Percentiles rank a stretch among this genome's conserved stretches.
These are phyloP conservation scores for Calcarius ornatus DNA, from an alignment of 2,113 vertebrate genomes.

Conservation along the genomic window DNA sequence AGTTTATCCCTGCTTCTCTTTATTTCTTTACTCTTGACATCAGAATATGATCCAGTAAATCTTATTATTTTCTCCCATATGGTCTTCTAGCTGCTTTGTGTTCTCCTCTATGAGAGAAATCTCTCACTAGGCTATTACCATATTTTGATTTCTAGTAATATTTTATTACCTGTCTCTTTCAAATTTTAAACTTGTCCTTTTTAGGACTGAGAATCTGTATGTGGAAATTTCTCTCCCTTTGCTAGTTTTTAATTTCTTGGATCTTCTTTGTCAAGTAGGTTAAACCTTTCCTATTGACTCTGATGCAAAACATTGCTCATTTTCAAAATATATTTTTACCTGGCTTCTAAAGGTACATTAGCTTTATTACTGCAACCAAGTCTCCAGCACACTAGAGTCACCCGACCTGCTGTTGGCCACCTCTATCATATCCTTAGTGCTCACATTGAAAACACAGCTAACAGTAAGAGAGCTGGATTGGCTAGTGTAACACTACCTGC, in stretches of 20 bases:
- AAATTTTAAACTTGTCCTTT: not conserved
- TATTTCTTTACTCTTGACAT: not conserved
- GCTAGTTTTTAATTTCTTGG: not conserved
- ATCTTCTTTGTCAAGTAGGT: not conserved
- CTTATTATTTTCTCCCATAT: not conserved
- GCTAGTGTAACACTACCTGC: not conserved
- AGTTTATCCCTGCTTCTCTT: not conserved
- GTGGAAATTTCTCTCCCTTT: not conserved
- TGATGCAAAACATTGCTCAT: fast-evolving
- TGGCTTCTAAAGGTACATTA: too few species aligned
- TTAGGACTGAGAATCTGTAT: not conserved
- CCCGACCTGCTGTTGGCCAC: not conserved
- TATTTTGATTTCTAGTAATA: not conserved
- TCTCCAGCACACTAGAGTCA: not conserved
- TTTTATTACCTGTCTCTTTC: not conserved
- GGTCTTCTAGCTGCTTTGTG: not conserved
- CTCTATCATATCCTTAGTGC: fast-evolving
- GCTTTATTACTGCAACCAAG: not conserved
- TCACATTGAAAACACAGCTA: not conserved
- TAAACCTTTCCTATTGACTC: not conserved
- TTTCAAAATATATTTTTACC: not conserved
- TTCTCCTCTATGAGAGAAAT: not conserved
- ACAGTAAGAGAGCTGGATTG: not conserved
- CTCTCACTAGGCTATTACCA: not conserved
- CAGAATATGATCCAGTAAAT: not conserved